These are phyloP conservation scores for Aphelenchoides avenae DNA, from an alignment of 1,140 invertebrate genomes.

Conservation along the genomic window DNA sequence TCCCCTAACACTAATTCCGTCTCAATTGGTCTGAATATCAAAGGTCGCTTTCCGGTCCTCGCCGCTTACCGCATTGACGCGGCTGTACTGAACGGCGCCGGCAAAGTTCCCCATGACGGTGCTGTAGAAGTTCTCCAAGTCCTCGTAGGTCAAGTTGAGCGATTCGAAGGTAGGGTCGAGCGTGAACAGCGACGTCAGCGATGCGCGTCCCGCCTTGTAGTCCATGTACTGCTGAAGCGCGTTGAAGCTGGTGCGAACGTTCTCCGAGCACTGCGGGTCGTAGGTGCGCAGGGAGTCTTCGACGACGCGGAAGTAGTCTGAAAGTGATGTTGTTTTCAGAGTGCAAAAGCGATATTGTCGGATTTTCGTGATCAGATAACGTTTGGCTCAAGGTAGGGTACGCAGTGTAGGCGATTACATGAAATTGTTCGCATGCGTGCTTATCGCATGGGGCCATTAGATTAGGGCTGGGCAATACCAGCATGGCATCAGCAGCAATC, in stretches of 20 bases:
- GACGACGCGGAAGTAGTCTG: slow-evolving; percentile 13
- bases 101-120: slow-evolving; percentile 10
- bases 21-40: not conserved
- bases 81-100: slow-evolving; percentile 15
- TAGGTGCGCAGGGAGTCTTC: slow-evolving; percentile 21
- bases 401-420: too few relatives aligned
- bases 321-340: too few relatives aligned
- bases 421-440: too few relatives aligned
- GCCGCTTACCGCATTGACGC: slow-evolving; percentile 22
- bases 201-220: slow-evolving; percentile 7
- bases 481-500: too few relatives aligned
- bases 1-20: not conserved
- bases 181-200: slow-evolving; percentile 1
- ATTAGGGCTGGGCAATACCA: too few relatives aligned
- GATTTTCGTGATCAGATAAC: too few relatives aligned
- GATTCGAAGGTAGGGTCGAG: slow-evolving; percentile 4
- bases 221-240: not conserved
- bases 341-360: too few relatives aligned
- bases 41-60: not conserved
- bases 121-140: slow-evolving; percentile 11
- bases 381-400: too few relatives aligned
- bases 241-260: slow-evolving; percentile 15
- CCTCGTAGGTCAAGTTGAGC: slow-evolving; percentile 2
- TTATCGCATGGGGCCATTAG: too few relatives aligned
- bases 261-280: slow-evolving; percentile 9